Evolutionary conservation across 2,888 invertebrate genomes (phyloP), one percentile per base, ranked within the genome.

Genomic region (Euzetes globulus): DNA sequence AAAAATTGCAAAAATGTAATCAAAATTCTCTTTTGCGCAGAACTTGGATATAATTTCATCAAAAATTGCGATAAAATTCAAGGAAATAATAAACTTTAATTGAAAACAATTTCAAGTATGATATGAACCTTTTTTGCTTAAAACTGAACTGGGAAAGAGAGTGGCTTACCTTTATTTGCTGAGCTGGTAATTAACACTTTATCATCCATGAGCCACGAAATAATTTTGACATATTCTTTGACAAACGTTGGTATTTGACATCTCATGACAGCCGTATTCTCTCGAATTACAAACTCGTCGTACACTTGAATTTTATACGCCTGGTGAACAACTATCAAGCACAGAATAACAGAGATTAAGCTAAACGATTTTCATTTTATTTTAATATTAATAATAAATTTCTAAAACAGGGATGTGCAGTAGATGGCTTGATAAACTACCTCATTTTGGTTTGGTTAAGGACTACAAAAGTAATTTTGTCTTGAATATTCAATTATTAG

Each of bases 271-370:
- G 72, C 75, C 45, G 63, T 65, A 50, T 75, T 75, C 25, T 72
- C 75, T n/a, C 50, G 22, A 27, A 72, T 72, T 17, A 72, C 75
- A 75, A 75, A 75, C 50, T 75, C 75, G 29, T 75, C 75, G 65
- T 72, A 75, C 7, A 75, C 75, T 72, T 75, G 72, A 41, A 74
- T 55, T 37, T 75, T 75, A 27, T 60, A 72, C 25, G 68, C 9
- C 29, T 73, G 72, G 41, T 72, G 71, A 15, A 75, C 72, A 6
- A 75, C 75, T 75, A 15, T 45, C 0, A 22, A 9, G n/a, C 7
- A 19, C 52, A 52, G 6, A 45, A 29, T 13, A 72, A 33, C 33
- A 33, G 33, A 33, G 33, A 33, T 33, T 33, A 33, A 33, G n/a
- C 7, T 9, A 11, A 47, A 47, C 15, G 13, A 47, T 47, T 47